Evolutionary conservation across 2,888 invertebrate genomes (phyloP), one percentile per base, ranked within the genome.

Genomic region (Eupithecia vulgata): DNA sequence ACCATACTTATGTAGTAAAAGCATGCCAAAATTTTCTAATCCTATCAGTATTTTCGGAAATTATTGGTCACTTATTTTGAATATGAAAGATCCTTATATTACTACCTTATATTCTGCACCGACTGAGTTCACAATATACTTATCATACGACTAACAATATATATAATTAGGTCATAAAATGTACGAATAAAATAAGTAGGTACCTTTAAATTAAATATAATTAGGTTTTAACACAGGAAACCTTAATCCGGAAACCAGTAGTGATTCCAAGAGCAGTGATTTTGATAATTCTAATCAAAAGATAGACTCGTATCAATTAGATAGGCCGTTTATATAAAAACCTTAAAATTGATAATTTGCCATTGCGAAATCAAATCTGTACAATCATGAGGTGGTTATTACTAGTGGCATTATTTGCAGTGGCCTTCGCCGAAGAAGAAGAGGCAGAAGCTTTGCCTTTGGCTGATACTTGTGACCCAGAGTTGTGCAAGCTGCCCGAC

Each of bases 401-500:
- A 40, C 6, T 78, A 8, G 72, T 62, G n/a, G 57, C 74, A 37
- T 67, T 78, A 12, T 69, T 62, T 6, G 71, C 68, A 1, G 73
- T 61, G n/a, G 72, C 71, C 10, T 70, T 71, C 5, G 80, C 74
- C 15, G 34, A 62, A 10, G 70, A 62, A 0, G 79, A 34, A 30
- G 59, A 15, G n/a, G 77, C 84, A 1, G 48, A 52, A 21, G 84
- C 79, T n/a, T 72, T 87, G 25, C 73, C 79, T 0, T 52, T 86
- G n/a, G 93, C 91, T 2, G 82, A 84, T n/a, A 25, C 76, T 1
- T 95, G 95, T 82, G 80, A 90, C 77, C 71, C 76, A 5, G 84
- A 84, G n/a, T 79, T 81, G 6, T 96, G 96, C 80, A 81, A 86
- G 57, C 85, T 95, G 1, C 96, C 96, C 0, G 80, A 91, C 65